Evolutionary conservation across 2,888 invertebrate species (phyloP).

Genomic region (Crossocerus cetratus): DNA sequence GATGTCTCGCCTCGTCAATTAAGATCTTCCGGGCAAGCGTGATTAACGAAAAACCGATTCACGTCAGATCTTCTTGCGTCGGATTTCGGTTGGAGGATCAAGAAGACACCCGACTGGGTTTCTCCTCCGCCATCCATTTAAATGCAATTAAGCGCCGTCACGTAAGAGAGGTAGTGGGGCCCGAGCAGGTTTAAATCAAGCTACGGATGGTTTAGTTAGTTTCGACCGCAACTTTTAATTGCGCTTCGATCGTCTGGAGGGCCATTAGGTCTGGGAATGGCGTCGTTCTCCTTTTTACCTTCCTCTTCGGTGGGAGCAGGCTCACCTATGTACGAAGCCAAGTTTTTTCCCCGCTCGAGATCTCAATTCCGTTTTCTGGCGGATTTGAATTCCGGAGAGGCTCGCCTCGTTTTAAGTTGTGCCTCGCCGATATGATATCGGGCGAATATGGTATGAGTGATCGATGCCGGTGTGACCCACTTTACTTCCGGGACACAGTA

Average conservation of each 20-base stretch:
- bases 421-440: too few species aligned
- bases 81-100: slow-evolving; percentile 34
- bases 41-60: slow-evolving; percentile 55
- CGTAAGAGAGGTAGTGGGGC: slow-evolving; percentile 62
- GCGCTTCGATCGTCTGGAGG: slow-evolving; percentile 71
- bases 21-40: slow-evolving; percentile 52
- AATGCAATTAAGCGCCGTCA: slow-evolving; percentile 72
- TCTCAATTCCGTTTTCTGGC: too few species aligned
- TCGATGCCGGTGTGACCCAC: slow-evolving; percentile 3
- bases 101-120: slow-evolving; percentile 39
- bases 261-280: slow-evolving; percentile 67
- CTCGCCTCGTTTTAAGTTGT: background rate
- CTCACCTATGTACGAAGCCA: too few species aligned
- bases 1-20: slow-evolving; percentile 46
- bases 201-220: slow-evolving; percentile 71
- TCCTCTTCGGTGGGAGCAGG: slow-evolving; percentile 51
- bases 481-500: slow-evolving; percentile 8
- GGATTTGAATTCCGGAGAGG: background rate
- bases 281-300: slow-evolving; percentile 52
- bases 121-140: slow-evolving; percentile 53
- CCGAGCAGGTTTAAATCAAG: slow-evolving; percentile 73
- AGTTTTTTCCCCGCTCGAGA: too few species aligned
- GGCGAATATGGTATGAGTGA: too few species aligned
- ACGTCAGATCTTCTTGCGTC: slow-evolving; percentile 29
- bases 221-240: slow-evolving; percentile 75